phyloP scores from a whole-genome alignment of 2,113 vertebrate genomes.

The Halichoerus grypus region DNA sequence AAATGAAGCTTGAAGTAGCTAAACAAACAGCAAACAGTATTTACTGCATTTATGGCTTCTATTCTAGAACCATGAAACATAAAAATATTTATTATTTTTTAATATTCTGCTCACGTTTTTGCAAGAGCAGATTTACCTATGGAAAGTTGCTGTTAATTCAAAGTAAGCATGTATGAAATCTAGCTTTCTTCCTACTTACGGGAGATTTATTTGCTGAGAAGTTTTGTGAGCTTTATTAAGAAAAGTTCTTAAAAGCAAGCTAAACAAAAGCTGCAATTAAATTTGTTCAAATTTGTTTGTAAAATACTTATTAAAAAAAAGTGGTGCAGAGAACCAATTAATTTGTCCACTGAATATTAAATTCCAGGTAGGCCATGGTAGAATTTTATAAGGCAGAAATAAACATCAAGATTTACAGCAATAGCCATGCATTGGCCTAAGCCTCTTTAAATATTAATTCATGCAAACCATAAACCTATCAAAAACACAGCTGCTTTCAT shows the following conservation, averaged over 20 bases:
- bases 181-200: slow-evolving; percentile 83
- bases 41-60: slow-evolving; percentile 86
- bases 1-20: slow-evolving; percentile 79
- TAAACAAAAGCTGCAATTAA: slow-evolving; percentile 74
- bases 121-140: slow-evolving; percentile 74
- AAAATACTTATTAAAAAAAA: slow-evolving; percentile 77
- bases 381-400: slow-evolving; percentile 84
- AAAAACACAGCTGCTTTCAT: slow-evolving; percentile 84
- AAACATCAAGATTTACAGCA: slow-evolving; percentile 83
- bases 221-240: slow-evolving; percentile 76
- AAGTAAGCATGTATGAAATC: slow-evolving; percentile 67
- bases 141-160: slow-evolving; percentile 78
- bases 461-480: slow-evolving; percentile 91
- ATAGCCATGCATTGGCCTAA: slow-evolving; percentile 91
- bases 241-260: slow-evolving; percentile 80
- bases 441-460: slow-evolving; percentile 88
- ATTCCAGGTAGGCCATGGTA: slow-evolving; percentile 80
- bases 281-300: slow-evolving; percentile 81
- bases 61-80: slow-evolving; percentile 83
- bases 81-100: slow-evolving; percentile 71
- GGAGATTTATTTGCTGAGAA: slow-evolving; percentile 78
- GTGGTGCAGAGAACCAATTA: slow-evolving; percentile 74
- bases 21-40: slow-evolving; percentile 75
- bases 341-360: slow-evolving; percentile 79
- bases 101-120: slow-evolving; percentile 83